Conservation (phyloP, 1,140 invertebrate species). For the Radopholus similis region DNA sequence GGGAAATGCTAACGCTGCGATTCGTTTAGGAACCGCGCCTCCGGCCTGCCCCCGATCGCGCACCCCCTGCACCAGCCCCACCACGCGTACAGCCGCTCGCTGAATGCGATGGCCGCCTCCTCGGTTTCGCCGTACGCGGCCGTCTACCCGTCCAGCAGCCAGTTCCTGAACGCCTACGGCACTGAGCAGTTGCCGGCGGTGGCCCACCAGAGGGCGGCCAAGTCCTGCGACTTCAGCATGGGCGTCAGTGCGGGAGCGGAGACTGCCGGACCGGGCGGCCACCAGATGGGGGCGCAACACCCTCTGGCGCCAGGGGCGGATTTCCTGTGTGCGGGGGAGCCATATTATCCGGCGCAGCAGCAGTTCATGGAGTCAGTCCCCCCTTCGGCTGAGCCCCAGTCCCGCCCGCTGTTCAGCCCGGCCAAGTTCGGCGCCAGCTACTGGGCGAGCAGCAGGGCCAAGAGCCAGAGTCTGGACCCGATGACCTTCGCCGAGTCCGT, state of each 20-base stretch:
- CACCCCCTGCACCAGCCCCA: not conserved
- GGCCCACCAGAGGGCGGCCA: slow-evolving; percentile 12
- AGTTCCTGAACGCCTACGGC: slow-evolving; percentile 3
- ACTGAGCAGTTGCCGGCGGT: not conserved
- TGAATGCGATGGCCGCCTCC: slow-evolving; percentile 13
- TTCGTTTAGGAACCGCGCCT: no score
- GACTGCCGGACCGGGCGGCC: not conserved
- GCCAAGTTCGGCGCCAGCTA: slow-evolving; percentile 8
- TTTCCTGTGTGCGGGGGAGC: no score
- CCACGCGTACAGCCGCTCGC: slow-evolving; percentile 8
- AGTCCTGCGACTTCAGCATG: slow-evolving; percentile 23
- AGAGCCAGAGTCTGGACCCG: slow-evolving; percentile 32
- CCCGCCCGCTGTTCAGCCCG: not conserved
- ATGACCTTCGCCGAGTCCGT: slow-evolving; percentile 16
- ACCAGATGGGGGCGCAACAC: no score
- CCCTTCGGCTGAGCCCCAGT: not conserved
- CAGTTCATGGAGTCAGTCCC: not conserved
- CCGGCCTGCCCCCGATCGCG: slow-evolving; percentile 5
- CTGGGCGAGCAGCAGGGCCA: slow-evolving; percentile 18
- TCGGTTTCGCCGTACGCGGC: not conserved
- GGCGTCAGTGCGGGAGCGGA: not conserved
- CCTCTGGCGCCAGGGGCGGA: no score
- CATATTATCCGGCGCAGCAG: slow-evolving; percentile 3
- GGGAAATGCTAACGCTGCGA: not conserved
- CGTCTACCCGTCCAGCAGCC: not conserved